phyloP scores from a whole-genome alignment of 2,888 invertebrate species.

The Rhyacophila evoluta region DNA sequence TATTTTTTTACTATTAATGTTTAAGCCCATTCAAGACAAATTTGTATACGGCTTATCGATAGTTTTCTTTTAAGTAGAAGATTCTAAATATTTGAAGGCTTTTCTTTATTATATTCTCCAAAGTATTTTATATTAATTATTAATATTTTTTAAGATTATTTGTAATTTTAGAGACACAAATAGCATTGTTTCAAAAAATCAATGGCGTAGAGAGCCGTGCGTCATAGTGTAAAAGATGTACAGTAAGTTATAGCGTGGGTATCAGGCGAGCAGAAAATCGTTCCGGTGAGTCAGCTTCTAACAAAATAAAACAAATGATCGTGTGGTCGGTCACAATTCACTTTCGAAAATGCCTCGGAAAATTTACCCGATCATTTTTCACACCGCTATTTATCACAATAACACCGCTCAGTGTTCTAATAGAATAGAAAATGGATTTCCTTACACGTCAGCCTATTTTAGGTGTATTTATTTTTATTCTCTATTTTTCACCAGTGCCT shows the following conservation, averaged over 20 bases:
- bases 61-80: too few relatives aligned
- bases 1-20: too few relatives aligned
- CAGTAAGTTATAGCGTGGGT: conserved; percentile 6
- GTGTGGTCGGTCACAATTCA: conserved; percentile 26
- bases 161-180: too few relatives aligned
- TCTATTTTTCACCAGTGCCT: background rate
- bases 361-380: conserved; percentile 40
- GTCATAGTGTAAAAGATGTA: conserved; percentile 32
- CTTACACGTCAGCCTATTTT: background rate
- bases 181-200: conserved; percentile 31
- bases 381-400: conserved; percentile 46
- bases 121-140: too few relatives aligned
- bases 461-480: background rate
- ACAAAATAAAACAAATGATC: conserved; percentile 38
- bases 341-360: conserved; percentile 23
- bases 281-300: background rate
- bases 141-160: too few relatives aligned
- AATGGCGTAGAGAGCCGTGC: conserved; percentile 31
- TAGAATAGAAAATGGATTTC: conserved; percentile 38
- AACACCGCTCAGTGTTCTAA: conserved; percentile 34
- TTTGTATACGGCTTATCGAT: too few relatives aligned
- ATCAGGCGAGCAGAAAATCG: conserved; percentile 25
- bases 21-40: too few relatives aligned
- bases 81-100: too few relatives aligned
- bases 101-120: too few relatives aligned